Evolutionary conservation across 2,113 vertebrate genomes (phyloP).

Genomic region (Muntiacus muntjak): DNA sequence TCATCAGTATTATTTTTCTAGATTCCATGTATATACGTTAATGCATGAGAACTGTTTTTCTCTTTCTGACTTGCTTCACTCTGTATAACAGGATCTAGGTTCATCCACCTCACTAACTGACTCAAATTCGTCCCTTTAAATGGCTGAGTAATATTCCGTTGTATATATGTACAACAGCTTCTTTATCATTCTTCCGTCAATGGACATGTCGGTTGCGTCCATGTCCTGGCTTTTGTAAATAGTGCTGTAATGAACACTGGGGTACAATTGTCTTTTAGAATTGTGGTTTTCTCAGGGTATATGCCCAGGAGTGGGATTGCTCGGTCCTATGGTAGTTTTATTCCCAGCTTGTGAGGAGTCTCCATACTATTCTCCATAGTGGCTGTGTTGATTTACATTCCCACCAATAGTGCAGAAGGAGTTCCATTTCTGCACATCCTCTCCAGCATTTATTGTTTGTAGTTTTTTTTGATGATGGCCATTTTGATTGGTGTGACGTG

Average conservation of each 20-base stretch:
- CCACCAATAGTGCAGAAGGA: neutral
- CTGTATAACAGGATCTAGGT: neutral
- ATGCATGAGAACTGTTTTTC: neutral
- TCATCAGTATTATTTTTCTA: neutral
- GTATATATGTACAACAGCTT: neutral
- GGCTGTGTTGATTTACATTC: neutral
- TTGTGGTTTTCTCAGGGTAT: neutral
- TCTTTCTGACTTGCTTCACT: neutral
- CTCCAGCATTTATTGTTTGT: neutral
- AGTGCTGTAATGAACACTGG: neutral
- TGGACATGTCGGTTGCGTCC: neutral
- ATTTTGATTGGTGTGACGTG: neutral
- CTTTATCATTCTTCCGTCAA: neutral
- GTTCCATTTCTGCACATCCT: neutral
- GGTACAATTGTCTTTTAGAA: neutral
- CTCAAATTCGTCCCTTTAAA: neutral
- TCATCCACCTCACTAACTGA: neutral
- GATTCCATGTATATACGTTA: neutral
- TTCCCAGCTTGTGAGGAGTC: neutral
- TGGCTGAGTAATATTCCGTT: neutral
- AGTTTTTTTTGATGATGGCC: neutral
- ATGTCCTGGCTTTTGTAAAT: neutral
- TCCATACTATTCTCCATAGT: neutral
- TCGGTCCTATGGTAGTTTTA: neutral
- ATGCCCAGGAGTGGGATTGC: neutral